Evolutionary conservation across 2,888 invertebrate species (phyloP), one percentile per base, ranked within the genome.

Genomic region (Halictus quadricinctus): DNA sequence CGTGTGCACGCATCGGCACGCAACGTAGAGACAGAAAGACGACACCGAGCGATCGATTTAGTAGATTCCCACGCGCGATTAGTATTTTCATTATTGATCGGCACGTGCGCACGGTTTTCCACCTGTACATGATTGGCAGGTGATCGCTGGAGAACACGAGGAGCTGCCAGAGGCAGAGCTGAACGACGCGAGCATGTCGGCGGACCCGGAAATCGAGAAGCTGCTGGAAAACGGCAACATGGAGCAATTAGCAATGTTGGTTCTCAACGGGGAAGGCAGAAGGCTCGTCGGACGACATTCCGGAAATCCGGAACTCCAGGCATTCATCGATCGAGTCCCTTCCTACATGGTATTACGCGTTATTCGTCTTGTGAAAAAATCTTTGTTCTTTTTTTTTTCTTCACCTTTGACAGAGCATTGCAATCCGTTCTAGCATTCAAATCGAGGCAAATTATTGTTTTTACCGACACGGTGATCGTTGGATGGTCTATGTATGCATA

Each of bases 231-330:
- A 96, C 87, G 97, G 98, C 13, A 98, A 98, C 93, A 97, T 99
- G 97, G 98, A 98, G 93, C 97, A 98, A 95, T 95, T 99, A 92
- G 99, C 99, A 46, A 96, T 97, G 77, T 95, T 99, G 91, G 98
- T 99, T 21, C 95, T 99, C 41, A 97, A 97, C 91, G 99, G 99
- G 6, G 97, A 98, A 93, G 99, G 99, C 0, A 95, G 97, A 87
- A 96, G 97, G 95, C 95, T 98, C 91, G 95, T 97, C 91, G 96
- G 97, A 81, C 95, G 97, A 90, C 95, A 96, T 91, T 96, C 97
- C 81, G 95, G 95, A 86, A 97, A 98, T 94, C 95, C 97, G 8
- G 98, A 98, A 94, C 95, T 98, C 69, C 97, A 98, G 95, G 97
- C 97, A 21, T 98, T 98, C 95, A 96, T 98, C 88, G 97, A 97